Evolutionary conservation across 2,113 vertebrate species (phyloP).

Genomic region (Ptyas mucosa): DNA sequence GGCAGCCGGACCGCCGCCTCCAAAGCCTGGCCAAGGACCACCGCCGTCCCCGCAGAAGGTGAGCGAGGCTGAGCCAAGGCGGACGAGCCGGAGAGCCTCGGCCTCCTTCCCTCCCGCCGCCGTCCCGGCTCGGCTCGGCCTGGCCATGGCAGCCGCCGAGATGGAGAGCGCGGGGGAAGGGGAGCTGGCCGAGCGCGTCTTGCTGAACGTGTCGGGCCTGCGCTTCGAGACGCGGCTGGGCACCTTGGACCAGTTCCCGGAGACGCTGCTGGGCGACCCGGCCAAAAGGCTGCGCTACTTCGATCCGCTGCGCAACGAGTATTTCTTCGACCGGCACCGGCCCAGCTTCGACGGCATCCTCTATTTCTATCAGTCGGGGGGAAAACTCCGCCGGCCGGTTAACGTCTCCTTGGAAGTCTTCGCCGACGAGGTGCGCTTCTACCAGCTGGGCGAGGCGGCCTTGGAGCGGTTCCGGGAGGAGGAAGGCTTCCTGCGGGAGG

Average conservation of each 20-base stretch:
- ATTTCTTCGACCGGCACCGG: constrained; percentile 96
- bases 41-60: constrained; percentile 32
- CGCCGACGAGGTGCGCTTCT: constrained; percentile 91
- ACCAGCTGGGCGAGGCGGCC: constrained; percentile 91
- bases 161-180: constrained; percentile 41
- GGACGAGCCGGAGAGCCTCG: background rate
- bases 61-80: constrained; percentile 49
- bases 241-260: constrained; percentile 93
- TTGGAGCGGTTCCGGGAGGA: constrained; percentile 92
- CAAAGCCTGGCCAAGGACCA: constrained; percentile 32
- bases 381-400: constrained; percentile 87
- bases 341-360: constrained; percentile 95
- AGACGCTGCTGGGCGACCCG: constrained; percentile 90
- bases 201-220: constrained; percentile 93
- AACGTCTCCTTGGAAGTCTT: constrained; percentile 95
- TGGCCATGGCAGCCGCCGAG: constrained; percentile 35
- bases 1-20: background rate
- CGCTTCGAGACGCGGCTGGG: constrained; percentile 93
- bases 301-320: constrained; percentile 93
- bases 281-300: constrained; percentile 91
- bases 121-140: background rate
- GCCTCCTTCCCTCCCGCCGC: background rate
- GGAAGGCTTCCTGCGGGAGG: constrained; percentile 90
- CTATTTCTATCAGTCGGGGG: constrained; percentile 95
- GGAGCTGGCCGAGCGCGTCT: constrained; percentile 87